Evolutionary conservation across 2,113 vertebrate genomes (phyloP).

Genomic region (Platichthys flesus): DNA sequence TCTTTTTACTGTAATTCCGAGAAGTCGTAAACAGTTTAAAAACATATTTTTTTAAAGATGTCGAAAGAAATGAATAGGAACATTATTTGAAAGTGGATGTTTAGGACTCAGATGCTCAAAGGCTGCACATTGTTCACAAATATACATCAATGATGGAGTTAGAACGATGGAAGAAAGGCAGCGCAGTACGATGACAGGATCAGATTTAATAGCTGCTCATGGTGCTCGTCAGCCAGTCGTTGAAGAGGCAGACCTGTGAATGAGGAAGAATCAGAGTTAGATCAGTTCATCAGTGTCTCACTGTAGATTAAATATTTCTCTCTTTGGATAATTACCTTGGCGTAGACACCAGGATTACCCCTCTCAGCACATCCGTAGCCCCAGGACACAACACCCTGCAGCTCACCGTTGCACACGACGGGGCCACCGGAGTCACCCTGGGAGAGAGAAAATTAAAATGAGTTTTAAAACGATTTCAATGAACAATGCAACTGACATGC

Average conservation of each 20-base stretch:
- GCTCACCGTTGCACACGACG: constrained; percentile 77
- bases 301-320: too few species aligned
- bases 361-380: constrained; percentile 79
- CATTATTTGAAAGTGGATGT: neutral
- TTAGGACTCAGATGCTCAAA: constrained; percentile 10
- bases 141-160: neutral
- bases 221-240: constrained; percentile 61
- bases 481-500: too few species aligned
- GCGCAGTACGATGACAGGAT: neutral
- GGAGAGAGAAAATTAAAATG: too few species aligned
- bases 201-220: constrained; percentile 64
- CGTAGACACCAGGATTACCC: constrained; percentile 82
- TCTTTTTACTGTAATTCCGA: too few species aligned
- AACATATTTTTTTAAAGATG: neutral
- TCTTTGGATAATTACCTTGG: constrained; percentile 42
- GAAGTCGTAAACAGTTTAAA: too few species aligned
- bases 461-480: too few species aligned
- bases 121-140: constrained; percentile 12
- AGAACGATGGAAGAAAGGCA: constrained; percentile 8
- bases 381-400: constrained; percentile 86
- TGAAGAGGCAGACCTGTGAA: constrained; percentile 73
- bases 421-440: constrained; percentile 84
- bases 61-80: neutral
- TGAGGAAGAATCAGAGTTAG: too few species aligned
- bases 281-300: too few species aligned